Evolutionary conservation across 2,888 invertebrate species (phyloP), one percentile per base, ranked within the genome.

Genomic region (Galerucella nymphaeae): DNA sequence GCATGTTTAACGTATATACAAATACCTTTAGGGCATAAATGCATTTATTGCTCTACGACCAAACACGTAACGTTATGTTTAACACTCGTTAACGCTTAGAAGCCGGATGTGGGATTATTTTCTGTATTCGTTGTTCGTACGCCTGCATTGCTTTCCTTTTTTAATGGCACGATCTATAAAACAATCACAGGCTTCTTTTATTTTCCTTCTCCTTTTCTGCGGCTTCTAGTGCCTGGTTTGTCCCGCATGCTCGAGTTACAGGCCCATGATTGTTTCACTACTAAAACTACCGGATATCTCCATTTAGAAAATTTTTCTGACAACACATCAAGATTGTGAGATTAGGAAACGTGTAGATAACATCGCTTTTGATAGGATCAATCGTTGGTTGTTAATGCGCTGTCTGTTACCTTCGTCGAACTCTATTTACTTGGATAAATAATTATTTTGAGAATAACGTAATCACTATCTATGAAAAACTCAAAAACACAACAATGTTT

Each of bases 71-170:
- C 77, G 79, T 75, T 75, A 72, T 71, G 75, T 75, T 75, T 71
- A 74, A 73, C 62, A 72, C 71, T 76, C 67, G 74, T 77, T 77
- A 75, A 75, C 75, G 77, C 77, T 73, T 75, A 53, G 57, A 68
- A 73, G 75, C 78, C 79, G 79, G 79, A 79, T 79, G 77, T 73
- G 71, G 72, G 77, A 73, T 77, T 76, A 73, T 72, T 77, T 76
- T 78, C 73, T 73, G 63, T 72, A 18, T 69, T 66, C 62, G 53
- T 45, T 67, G 58, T 30, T 71, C 70, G 73, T 71, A 70, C 72
- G 71, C 66, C 69, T 71, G 64, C 65, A 71, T 64, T 76, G 77
- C 77, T 78, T 79, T 74, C 73, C 75, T 76, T 76, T 75, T 75
- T 76, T 75, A 75, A 76, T 72, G 73, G 73, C 75, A 76, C 73